Percentiles rank a stretch among this genome's conserved stretches.
These are phyloP conservation scores for Dione juno DNA, from an alignment of 2,888 invertebrate genomes.

Conservation along the genomic window DNA sequence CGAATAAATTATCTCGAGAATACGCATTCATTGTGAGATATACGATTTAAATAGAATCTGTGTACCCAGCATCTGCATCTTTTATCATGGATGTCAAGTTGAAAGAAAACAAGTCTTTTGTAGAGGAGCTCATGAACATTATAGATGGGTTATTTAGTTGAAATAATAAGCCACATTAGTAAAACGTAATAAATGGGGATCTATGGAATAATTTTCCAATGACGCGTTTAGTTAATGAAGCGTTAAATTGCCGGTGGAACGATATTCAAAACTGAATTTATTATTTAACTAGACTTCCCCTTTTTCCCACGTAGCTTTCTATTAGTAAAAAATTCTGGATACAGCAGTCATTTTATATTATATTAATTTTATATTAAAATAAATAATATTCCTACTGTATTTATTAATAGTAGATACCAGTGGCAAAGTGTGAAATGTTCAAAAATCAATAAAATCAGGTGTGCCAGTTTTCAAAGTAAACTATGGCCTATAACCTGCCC, in stretches of 20 bases:
- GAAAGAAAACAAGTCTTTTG: constrained; percentile 25
- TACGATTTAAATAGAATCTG: constrained; percentile 4
- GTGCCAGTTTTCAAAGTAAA: no score
- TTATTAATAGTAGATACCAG: no score
- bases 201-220: constrained; percentile 26
- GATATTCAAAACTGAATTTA: no score
- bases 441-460: no score
- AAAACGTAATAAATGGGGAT: constrained; percentile 23
- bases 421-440: no score
- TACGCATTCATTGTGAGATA: constrained; percentile 12
- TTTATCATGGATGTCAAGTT: constrained; percentile 22
- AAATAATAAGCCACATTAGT: constrained; percentile 25
- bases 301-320: no score
- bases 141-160: constrained; percentile 25
- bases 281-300: no score
- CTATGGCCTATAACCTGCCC: no score
- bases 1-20: constrained; percentile 5
- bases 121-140: constrained; percentile 19
- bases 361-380: no score
- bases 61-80: constrained; percentile 12
- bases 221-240: constrained; percentile 16
- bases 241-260: constrained; percentile 20
- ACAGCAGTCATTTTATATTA: no score
- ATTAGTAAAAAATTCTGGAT: no score
- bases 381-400: no score